Conservation (phyloP, 2,113 vertebrate species). For the Mixornis gularis region DNA sequence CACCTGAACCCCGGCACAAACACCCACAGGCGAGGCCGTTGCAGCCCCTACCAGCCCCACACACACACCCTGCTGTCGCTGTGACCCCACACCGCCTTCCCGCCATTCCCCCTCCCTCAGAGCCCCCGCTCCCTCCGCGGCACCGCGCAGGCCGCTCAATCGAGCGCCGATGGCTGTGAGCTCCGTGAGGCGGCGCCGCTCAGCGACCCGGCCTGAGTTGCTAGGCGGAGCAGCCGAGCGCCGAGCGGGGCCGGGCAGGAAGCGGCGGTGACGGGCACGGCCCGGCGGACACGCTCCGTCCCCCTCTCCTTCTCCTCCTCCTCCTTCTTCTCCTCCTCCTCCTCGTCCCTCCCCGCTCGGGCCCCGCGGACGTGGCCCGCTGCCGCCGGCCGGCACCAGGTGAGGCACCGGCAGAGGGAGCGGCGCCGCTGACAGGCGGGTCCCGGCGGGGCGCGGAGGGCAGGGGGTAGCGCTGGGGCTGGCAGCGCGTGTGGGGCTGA, state of each 20-base stretch:
- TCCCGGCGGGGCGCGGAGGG: neutral
- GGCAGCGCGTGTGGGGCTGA: neutral
- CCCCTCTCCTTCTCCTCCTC: neutral
- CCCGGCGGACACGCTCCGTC: neutral
- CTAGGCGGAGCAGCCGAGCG: neutral
- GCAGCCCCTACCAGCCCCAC: accelerated
- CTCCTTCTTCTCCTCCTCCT: neutral
- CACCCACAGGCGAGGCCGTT: accelerated
- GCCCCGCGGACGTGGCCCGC: neutral
- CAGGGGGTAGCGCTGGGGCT: neutral
- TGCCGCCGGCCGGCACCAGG: conserved; percentile 29
- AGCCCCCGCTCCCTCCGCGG: neutral
- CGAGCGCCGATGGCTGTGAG: neutral
- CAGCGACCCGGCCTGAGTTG: neutral
- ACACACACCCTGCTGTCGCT: accelerated
- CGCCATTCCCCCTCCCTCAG: neutral
- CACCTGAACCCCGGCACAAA: neutral
- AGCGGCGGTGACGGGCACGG: neutral
- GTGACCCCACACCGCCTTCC: accelerated
- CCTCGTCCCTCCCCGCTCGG: neutral
- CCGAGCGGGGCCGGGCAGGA: conserved; percentile 28
- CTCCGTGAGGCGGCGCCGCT: neutral
- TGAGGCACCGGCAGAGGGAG: neutral
- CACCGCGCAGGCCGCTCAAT: neutral
- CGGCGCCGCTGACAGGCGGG: neutral